Evolutionary conservation across 2,888 invertebrate genomes (phyloP).

Genomic region (Embidobia sp.): DNA sequence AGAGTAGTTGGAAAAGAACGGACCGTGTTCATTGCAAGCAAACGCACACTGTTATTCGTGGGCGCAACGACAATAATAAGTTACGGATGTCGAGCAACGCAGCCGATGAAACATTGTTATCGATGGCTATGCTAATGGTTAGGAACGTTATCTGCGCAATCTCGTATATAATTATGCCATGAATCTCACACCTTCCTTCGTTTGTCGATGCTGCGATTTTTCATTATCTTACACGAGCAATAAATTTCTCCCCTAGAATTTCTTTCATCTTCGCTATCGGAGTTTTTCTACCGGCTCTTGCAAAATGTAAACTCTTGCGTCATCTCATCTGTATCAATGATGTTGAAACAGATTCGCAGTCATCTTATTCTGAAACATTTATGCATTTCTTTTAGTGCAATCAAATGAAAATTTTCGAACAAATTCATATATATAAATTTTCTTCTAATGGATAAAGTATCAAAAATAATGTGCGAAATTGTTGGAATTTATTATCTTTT

Average conservation of each 20-base stretch:
- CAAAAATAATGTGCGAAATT: too few relatives aligned
- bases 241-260: constrained; percentile 9
- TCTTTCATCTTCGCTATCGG: neutral
- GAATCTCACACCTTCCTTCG: constrained; percentile 63
- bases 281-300: too few relatives aligned
- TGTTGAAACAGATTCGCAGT: too few relatives aligned
- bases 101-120: constrained; percentile 65
- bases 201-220: constrained; percentile 54
- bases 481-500: too few relatives aligned
- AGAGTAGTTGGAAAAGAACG: constrained; percentile 25
- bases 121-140: constrained; percentile 63
- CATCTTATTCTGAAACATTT: too few relatives aligned
- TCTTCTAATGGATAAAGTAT: too few relatives aligned
- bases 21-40: constrained; percentile 45
- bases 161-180: constrained; percentile 63
- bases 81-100: constrained; percentile 52
- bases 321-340: too few relatives aligned
- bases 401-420: too few relatives aligned
- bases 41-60: constrained; percentile 58
- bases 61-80: constrained; percentile 64
- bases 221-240: constrained; percentile 49
- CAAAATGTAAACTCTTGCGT: too few relatives aligned
- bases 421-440: too few relatives aligned
- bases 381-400: too few relatives aligned
- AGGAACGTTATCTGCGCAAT: constrained; percentile 59